phyloP scores from a whole-genome alignment of 2,888 invertebrate genomes.

The Netelia melanura region DNA sequence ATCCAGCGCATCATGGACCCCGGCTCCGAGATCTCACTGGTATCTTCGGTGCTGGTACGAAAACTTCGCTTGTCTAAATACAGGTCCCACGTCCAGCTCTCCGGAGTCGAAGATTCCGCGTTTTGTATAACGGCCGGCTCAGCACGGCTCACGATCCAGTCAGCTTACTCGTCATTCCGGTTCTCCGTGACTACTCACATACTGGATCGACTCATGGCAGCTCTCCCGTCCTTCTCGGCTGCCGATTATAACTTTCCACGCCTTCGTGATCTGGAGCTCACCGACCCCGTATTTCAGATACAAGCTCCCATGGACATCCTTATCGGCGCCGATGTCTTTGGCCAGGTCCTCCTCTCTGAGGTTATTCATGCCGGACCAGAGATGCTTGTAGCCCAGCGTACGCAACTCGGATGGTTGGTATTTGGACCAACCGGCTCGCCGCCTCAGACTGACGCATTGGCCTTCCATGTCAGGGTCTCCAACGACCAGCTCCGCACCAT shows the following conservation, averaged over 20 bases:
- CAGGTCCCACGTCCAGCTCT: conserved; percentile 43
- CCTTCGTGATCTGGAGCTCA: too few species aligned
- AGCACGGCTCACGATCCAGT: conserved; percentile 19
- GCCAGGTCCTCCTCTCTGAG: background rate
- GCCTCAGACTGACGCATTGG: background rate
- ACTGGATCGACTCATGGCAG: background rate
- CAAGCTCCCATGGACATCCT: background rate
- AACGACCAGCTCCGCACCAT: background rate
- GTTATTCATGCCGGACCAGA: background rate
- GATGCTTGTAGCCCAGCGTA: background rate
- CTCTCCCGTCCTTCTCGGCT: background rate
- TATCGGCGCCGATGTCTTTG: conserved; percentile 48
- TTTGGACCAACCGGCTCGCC: background rate
- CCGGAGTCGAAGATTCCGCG: background rate
- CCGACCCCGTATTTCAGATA: too few species aligned
- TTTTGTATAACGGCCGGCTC: too few species aligned
- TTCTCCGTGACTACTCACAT: background rate
- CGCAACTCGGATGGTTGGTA: conserved; percentile 50
- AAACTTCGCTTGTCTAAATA: conserved; percentile 23
- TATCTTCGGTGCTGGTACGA: conserved; percentile 26
- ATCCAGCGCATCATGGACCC: conserved; percentile 57
- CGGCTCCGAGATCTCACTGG: conserved; percentile 61
- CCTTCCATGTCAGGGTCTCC: background rate
- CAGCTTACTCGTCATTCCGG: background rate
- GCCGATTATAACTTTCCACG: too few species aligned